Evolutionary conservation across 2,797 vertebrate genomes (phyloP).

Genomic region (Dallia pectoralis): DNA sequence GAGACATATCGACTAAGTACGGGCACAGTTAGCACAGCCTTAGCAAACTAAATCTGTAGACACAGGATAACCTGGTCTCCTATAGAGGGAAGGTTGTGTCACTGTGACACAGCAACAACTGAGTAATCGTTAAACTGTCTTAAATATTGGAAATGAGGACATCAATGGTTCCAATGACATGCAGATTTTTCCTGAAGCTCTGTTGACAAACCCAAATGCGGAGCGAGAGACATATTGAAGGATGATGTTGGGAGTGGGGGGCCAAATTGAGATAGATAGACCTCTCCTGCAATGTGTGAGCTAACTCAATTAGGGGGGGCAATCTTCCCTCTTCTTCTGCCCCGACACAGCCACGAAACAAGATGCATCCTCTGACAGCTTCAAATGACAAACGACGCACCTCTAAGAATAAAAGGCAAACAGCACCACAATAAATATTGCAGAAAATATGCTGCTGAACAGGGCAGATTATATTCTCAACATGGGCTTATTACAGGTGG

Average conservation of each 20-base stretch:
- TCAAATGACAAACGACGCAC: constrained; percentile 52
- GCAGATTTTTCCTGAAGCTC: constrained; percentile 41
- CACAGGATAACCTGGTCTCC: too few relatives aligned
- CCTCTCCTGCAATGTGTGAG: constrained; percentile 48
- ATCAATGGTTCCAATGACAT: constrained; percentile 35
- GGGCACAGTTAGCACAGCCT: too few relatives aligned
- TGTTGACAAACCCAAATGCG: constrained; percentile 53
- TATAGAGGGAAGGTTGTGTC: too few relatives aligned
- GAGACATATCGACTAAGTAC: too few relatives aligned
- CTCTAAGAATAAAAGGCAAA: background rate
- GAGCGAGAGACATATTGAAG: constrained; percentile 17
- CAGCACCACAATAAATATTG: background rate
- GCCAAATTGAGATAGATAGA: constrained; percentile 17
- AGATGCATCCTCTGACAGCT: constrained; percentile 53
- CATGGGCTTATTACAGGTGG: background rate
- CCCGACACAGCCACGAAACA: constrained; percentile 61
- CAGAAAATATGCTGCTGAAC: background rate
- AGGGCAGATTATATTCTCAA: background rate
- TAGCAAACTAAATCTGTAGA: too few relatives aligned
- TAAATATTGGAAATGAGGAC: constrained; percentile 11
- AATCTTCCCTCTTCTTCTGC: constrained; percentile 50
- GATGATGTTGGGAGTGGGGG: constrained; percentile 33
- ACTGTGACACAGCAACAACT: too few relatives aligned
- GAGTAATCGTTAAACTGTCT: too few relatives aligned
- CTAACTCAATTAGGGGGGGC: constrained; percentile 70